Conservation (phyloP, 2,797 vertebrate genomes). For the Rhinatrema bivittatum region DNA sequence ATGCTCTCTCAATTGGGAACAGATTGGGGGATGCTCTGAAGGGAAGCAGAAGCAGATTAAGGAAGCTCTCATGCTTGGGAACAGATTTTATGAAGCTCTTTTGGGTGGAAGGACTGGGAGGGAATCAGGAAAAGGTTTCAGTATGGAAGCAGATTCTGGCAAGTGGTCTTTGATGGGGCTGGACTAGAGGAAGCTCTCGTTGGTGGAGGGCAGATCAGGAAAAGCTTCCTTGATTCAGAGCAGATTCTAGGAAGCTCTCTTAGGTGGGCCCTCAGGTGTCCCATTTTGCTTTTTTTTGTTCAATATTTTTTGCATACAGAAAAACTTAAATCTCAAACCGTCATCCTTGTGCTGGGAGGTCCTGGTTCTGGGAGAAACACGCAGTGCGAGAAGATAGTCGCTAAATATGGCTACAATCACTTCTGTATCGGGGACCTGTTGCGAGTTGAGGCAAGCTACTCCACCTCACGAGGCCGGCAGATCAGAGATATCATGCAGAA, state of each 20-base stretch:
- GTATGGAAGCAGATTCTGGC: no score
- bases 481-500: constrained; percentile 18
- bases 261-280: no score
- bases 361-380: constrained; percentile 28
- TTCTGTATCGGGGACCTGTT: constrained; percentile 30
- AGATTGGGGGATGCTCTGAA: no score
- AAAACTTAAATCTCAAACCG: constrained; percentile 9
- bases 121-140: no score
- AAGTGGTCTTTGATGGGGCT: no score
- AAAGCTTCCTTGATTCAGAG: neutral
- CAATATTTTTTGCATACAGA: constrained; percentile 12
- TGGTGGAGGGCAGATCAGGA: fast-evolving
- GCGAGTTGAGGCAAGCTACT: constrained; percentile 4
- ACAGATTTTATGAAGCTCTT: neutral
- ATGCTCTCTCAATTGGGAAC: no score
- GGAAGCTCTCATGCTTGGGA: no score
- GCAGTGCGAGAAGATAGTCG: constrained; percentile 16
- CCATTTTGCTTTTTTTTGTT: neutral
- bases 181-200: neutral
- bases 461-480: neutral
- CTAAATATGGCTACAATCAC: constrained; percentile 23
- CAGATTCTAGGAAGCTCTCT: neutral
- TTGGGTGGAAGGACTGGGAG: no score
- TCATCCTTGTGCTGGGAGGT: constrained; percentile 30
- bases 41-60: no score